phyloP scores from a whole-genome alignment of 2,797 vertebrate genomes.

The Dicrostonyx torquatus region DNA sequence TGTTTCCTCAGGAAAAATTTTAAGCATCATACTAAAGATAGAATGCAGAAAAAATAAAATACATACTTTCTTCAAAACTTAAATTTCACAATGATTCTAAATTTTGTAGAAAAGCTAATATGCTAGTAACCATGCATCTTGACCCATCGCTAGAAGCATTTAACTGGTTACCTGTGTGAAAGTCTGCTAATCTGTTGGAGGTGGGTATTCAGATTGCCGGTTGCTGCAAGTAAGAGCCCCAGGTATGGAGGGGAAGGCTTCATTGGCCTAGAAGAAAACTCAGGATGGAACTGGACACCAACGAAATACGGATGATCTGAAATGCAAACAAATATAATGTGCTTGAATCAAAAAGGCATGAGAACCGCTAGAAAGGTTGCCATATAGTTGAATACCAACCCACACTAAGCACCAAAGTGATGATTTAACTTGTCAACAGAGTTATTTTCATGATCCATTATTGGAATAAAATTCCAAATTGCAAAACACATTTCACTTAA shows the following conservation, averaged over 20 bases:
- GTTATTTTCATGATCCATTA: constrained; percentile 8
- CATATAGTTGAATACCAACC: neutral
- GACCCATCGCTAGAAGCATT: neutral
- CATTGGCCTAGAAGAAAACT: constrained; percentile 90
- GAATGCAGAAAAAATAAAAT: constrained; percentile 44
- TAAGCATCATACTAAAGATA: constrained; percentile 15
- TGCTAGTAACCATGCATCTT: neutral
- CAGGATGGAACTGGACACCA: constrained; percentile 90
- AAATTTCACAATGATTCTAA: neutral
- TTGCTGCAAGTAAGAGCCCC: constrained; percentile 88
- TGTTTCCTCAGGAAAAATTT: constrained; percentile 15
- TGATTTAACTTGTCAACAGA: neutral
- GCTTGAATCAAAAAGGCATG: constrained; percentile 31
- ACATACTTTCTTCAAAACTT: constrained; percentile 21
- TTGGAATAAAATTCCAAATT: constrained; percentile 18
- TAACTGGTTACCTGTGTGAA: constrained; percentile 85
- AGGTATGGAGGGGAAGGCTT: constrained; percentile 90
- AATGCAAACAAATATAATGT: constrained; percentile 64
- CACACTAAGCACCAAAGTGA: neutral
- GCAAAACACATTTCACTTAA: constrained; percentile 25
- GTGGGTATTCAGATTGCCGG: constrained; percentile 85
- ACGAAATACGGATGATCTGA: constrained; percentile 90
- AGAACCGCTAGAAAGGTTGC: constrained; percentile 7
- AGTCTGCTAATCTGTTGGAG: constrained; percentile 86
- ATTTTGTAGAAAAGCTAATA: neutral